A percentile compares a stretch with the other conserved stretches of the same genome.
Evolutionary conservation across 2,113 vertebrate species (phyloP).

Genomic region (Electrona antarctica): DNA sequence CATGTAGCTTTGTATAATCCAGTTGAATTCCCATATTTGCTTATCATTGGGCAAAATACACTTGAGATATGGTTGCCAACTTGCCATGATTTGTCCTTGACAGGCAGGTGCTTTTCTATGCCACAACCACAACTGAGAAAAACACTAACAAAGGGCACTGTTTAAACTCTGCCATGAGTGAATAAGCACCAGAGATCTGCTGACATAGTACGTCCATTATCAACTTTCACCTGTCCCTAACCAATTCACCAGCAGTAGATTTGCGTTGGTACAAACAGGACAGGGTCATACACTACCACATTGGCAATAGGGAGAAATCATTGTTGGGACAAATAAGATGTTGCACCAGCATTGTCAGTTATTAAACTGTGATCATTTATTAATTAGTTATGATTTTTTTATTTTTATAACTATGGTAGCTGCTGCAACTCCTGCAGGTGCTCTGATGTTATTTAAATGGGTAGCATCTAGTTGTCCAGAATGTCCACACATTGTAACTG

Average conservation of each 20-base stretch:
- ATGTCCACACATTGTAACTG: too few relatives aligned
- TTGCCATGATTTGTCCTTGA: background rate
- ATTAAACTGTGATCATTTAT: too few relatives aligned
- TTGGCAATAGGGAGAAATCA: background rate
- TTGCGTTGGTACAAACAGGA: background rate
- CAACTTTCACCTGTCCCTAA: background rate
- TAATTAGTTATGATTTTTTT: too few relatives aligned
- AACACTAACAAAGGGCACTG: constrained; percentile 13
- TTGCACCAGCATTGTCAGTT: background rate
- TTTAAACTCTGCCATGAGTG: background rate
- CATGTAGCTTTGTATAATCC: background rate
- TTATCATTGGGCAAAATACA: background rate
- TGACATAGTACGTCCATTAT: too few relatives aligned
- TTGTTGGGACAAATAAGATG: background rate
- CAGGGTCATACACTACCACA: background rate
- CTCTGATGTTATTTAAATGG: too few relatives aligned
- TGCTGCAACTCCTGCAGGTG: too few relatives aligned
- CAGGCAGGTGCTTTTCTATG: background rate
- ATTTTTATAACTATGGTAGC: too few relatives aligned
- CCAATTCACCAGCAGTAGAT: background rate
- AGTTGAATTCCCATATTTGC: background rate
- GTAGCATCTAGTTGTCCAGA: too few relatives aligned
- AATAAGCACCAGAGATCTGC: background rate
- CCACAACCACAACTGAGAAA: background rate
- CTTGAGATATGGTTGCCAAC: too few relatives aligned